Evolutionary conservation across 2,797 vertebrate genomes (phyloP).

Genomic region (Rhynchotus rufescens): DNA sequence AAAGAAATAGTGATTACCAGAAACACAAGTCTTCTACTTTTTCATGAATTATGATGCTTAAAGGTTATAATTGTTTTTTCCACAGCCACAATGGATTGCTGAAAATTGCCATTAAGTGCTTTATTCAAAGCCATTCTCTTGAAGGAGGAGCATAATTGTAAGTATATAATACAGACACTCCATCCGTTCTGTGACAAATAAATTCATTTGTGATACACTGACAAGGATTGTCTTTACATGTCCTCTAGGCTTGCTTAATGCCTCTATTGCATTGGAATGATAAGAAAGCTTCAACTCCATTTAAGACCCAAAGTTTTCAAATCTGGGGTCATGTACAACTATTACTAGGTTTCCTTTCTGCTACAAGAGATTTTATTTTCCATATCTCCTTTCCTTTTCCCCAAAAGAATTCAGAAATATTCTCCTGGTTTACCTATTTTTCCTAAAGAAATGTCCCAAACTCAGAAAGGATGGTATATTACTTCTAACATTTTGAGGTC

Average conservation of each 20-base stretch:
- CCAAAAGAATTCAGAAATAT: background rate
- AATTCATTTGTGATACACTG: background rate
- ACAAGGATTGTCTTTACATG: background rate
- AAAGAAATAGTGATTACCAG: background rate
- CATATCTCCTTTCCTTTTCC: too few relatives aligned
- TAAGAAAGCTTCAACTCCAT: background rate
- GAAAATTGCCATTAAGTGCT: slow-evolving; percentile 17
- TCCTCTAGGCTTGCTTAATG: background rate
- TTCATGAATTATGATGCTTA: background rate
- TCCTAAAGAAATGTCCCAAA: background rate
- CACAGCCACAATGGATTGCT: background rate
- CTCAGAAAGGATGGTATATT: accelerated
- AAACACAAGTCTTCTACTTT: background rate
- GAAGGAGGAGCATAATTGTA: background rate
- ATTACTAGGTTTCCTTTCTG: background rate
- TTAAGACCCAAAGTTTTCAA: background rate
- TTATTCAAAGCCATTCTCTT: background rate
- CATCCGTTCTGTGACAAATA: background rate
- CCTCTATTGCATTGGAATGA: background rate
- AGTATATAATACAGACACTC: background rate
- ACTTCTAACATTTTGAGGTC: background rate
- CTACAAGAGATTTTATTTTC: background rate
- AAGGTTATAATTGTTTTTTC: background rate
- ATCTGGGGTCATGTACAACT: background rate
- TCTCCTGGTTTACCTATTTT: background rate